A percentile compares a stretch with the other conserved stretches of the same genome.
Conservation (phyloP, 1,140 invertebrate species). For the Drosophila mojavensis region DNA sequence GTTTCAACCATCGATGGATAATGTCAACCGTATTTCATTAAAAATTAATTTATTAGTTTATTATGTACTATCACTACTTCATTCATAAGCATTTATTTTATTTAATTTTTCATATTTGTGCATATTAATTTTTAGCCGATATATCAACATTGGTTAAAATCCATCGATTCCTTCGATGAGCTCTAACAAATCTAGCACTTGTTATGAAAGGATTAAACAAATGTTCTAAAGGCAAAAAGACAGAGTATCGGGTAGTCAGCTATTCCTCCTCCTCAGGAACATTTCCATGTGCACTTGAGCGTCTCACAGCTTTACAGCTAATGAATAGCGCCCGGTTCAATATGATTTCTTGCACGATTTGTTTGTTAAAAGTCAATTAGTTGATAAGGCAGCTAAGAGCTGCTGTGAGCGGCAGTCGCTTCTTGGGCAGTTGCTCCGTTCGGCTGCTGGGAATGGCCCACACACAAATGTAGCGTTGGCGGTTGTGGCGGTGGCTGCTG, state of each 20-base stretch:
- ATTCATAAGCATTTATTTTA: no score
- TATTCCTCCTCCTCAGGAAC: neutral
- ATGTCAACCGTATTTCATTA: no score
- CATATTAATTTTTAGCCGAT: no score
- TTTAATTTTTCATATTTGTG: no score
- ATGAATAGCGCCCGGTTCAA: conserved; percentile 71
- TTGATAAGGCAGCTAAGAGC: conserved; percentile 51
- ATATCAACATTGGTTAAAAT: no score
- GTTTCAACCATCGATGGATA: no score
- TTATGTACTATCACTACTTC: no score
- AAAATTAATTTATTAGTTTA: no score
- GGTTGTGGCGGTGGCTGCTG: conserved; percentile 41
- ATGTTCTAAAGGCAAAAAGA: neutral
- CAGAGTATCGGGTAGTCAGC: conserved; percentile 19
- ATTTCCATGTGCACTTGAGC: conserved; percentile 47
- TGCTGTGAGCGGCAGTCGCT: conserved; percentile 3
- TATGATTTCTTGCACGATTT: conserved; percentile 81
- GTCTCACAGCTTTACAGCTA: conserved; percentile 51
- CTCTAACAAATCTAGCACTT: no score
- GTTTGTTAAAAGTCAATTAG: conserved; percentile 82
- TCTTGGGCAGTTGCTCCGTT: conserved; percentile 22
- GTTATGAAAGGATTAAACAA: no score
- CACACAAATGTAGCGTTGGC: conserved; percentile 43
- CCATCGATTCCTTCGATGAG: no score
- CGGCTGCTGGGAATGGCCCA: neutral